Evolutionary conservation across 2,888 invertebrate species (phyloP), one percentile per base, ranked within the genome.

Genomic region (Linnaemya tessellans): DNA sequence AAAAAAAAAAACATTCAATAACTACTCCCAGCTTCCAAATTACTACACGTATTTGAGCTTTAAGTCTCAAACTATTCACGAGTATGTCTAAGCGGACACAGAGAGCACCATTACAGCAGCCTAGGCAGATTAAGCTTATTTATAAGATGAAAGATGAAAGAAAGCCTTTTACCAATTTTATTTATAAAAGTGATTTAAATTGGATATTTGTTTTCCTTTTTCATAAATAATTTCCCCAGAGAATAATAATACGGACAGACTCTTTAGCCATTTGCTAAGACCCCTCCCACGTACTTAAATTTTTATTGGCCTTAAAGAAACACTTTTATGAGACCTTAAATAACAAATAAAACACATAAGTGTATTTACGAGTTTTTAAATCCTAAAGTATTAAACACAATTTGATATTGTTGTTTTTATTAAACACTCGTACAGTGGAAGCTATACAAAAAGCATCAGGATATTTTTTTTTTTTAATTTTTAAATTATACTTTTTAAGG

Each of bases 341-440:
- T 30, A 43, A 43, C 11, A 64, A 22, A 65, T n/a, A 25, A 65
- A 46, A 25, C 25, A 18, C 30, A 13, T 25, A 30, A 67, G n/a
- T 30, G 8, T 15, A 51, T 51, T 68, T 51, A 68, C 49, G 20
- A 68, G 30, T 20, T 68, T 68, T 51, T 51, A 51, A 51, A 30
- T 51, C 35, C 30, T 35, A 51, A 68, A 68, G 51, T 30, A 56
- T 11, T 51, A 51, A 46, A 46, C 35, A 51, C 30, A 51, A 51
- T 51, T 68, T 68, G 20, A 58, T 58, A 30, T 58, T 22, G 3
- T 43, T 43, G 9, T 43, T 43, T 67, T 67, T 30, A 35, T 35
- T 60, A 18, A 30, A n/a, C n/a, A 18, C 18, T 18, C 30, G n/a
- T 30, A 25, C 13, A 56, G 5, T 25, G 54, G 25, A 56, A 56